Conservation (phyloP, 1,140 invertebrate genomes). For the Apocrypta bakeri region DNA sequence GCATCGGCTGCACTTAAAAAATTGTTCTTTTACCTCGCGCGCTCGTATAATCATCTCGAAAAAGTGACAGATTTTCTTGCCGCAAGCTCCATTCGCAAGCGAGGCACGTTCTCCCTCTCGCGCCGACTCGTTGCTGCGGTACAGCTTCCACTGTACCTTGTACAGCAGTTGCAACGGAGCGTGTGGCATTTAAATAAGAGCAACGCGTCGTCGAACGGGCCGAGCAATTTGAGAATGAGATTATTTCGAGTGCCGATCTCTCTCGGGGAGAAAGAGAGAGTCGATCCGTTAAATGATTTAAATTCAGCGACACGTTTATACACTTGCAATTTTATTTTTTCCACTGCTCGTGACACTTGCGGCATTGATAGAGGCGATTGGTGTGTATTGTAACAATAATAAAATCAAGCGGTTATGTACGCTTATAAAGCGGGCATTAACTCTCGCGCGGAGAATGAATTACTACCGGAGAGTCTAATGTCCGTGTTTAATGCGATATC, state of each 20-base stretch:
- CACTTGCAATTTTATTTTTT: neutral
- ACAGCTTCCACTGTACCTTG: no score
- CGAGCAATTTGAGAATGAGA: constrained; percentile 17
- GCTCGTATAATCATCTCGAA: neutral
- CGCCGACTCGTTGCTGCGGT: no score
- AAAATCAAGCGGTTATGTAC: neutral
- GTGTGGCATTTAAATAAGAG: constrained; percentile 23
- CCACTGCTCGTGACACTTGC: neutral
- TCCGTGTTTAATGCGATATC: constrained; percentile 33
- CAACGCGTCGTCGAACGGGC: neutral
- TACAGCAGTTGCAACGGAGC: neutral
- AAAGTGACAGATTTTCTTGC: neutral
- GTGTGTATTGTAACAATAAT: neutral
- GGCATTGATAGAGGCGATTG: neutral
- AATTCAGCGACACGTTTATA: neutral
- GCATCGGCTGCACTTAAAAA: neutral
- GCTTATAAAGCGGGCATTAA: neutral
- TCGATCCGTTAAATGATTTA: constrained; percentile 24
- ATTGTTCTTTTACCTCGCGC: neutral
- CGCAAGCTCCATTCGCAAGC: neutral
- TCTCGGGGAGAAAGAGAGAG: neutral
- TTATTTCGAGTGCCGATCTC: constrained; percentile 6
- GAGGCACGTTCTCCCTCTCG: neutral
- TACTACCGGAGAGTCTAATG: neutral
- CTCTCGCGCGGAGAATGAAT: neutral